phyloP scores from a whole-genome alignment of 2,797 vertebrate genomes.

The Limosa lapponica region DNA sequence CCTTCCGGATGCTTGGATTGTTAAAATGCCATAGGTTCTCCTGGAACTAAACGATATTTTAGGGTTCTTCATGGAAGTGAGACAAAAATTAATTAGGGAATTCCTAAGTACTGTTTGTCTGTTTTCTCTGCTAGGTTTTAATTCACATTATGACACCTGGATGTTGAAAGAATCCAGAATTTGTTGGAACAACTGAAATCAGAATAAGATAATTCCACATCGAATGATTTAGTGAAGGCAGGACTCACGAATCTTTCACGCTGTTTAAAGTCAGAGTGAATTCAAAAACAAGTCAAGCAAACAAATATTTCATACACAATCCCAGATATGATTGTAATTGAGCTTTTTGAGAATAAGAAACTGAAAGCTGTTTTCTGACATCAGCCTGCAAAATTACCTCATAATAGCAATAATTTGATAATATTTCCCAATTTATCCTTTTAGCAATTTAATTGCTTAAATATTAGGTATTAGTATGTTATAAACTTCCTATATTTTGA shows the following conservation, averaged over 20 bases:
- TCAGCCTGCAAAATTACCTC: not conserved
- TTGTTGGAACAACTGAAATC: not conserved
- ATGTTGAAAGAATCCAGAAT: not conserved
- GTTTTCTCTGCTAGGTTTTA: not conserved
- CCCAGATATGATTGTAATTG: not conserved
- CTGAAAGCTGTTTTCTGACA: not conserved
- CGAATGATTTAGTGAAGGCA: not conserved
- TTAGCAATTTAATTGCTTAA: not conserved
- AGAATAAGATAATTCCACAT: not conserved
- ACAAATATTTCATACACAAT: not conserved
- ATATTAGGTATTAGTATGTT: not conserved
- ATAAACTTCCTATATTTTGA: not conserved
- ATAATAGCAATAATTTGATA: not conserved
- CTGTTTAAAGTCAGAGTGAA: not conserved
- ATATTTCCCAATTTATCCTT: not conserved
- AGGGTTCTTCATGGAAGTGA: not conserved
- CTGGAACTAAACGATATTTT: not conserved
- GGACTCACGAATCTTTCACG: not conserved
- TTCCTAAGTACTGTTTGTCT: not conserved
- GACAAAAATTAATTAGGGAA: not conserved
- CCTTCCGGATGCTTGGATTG: not conserved
- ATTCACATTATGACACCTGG: fast-evolving
- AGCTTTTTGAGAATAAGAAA: not conserved
- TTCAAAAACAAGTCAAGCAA: not conserved
- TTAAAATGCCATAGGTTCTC: not conserved